Evolutionary conservation across 2,797 vertebrate genomes (phyloP).

Genomic region (Okamejei kenojei): DNA sequence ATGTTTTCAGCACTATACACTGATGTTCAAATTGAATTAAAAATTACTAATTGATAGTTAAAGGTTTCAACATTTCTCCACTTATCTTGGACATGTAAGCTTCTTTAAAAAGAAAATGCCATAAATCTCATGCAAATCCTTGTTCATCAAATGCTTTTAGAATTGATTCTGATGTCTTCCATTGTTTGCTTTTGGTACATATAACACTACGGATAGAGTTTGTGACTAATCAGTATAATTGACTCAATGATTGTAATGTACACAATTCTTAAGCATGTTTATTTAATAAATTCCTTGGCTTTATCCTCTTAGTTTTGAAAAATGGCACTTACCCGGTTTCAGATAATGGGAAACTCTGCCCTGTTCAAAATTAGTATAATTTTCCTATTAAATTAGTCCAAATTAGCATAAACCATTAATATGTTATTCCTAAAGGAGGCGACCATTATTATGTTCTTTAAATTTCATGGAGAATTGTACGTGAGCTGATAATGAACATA

Average conservation of each 20-base stretch:
- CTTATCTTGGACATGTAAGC: background rate
- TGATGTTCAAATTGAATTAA: background rate
- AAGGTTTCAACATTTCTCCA: background rate
- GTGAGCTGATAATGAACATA: constrained; percentile 5
- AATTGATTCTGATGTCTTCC: background rate
- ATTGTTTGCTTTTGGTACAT: background rate
- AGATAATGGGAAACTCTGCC: constrained; percentile 18
- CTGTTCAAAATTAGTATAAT: constrained; percentile 21
- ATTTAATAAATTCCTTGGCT: background rate
- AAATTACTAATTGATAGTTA: background rate
- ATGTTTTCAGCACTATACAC: background rate
- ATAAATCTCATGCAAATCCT: background rate
- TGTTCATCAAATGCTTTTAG: background rate
- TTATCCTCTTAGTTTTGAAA: background rate
- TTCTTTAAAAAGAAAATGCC: background rate
- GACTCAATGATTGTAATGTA: background rate
- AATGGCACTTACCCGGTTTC: background rate
- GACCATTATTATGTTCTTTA: constrained; percentile 1
- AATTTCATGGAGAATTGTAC: constrained; percentile 8
- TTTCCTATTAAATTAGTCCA: constrained; percentile 9
- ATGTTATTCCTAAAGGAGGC: constrained; percentile 22
- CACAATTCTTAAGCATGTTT: background rate
- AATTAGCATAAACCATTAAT: constrained; percentile 17
- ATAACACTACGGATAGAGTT: background rate
- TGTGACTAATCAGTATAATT: constrained; percentile 11